Evolutionary conservation across 2,797 vertebrate species (phyloP).

Genomic region (Poliocrania exsul): DNA sequence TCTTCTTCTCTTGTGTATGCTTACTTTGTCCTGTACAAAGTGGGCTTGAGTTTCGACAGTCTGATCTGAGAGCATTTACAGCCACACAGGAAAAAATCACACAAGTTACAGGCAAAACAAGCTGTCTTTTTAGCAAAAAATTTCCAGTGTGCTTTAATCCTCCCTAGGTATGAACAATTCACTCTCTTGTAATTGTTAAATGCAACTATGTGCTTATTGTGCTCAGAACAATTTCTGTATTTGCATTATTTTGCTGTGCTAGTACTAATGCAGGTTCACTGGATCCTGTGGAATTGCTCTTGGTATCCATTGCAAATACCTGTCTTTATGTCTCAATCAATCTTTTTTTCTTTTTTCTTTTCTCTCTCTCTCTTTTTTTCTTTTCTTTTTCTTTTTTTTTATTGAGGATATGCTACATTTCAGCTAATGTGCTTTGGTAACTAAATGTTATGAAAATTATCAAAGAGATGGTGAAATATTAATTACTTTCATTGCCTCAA

Average conservation of each 20-base stretch:
- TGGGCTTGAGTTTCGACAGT: not conserved
- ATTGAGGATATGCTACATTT: not conserved
- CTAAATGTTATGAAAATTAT: conserved; percentile 34
- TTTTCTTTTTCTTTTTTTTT: not conserved
- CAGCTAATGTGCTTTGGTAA: not conserved
- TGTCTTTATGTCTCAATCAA: not conserved
- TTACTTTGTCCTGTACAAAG: not conserved
- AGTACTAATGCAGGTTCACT: not conserved
- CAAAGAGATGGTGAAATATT: conserved; percentile 69
- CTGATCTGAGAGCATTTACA: not conserved
- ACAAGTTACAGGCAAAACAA: not conserved
- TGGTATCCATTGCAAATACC: not conserved
- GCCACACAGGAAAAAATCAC: not conserved
- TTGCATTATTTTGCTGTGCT: not conserved
- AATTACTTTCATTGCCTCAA: conserved; percentile 54
- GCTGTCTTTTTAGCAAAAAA: not conserved
- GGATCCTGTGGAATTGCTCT: not conserved
- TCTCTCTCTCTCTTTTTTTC: not conserved
- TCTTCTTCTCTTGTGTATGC: not conserved
- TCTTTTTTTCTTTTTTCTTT: not conserved
- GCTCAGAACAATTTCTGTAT: not conserved
- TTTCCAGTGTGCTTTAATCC: not conserved
- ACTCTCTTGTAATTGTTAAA: not conserved
- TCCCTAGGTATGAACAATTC: not conserved
- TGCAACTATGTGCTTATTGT: not conserved